These are phyloP conservation scores for Hipposideros larvatus DNA, from an alignment of 2,797 vertebrate genomes.

Conservation along the genomic window DNA sequence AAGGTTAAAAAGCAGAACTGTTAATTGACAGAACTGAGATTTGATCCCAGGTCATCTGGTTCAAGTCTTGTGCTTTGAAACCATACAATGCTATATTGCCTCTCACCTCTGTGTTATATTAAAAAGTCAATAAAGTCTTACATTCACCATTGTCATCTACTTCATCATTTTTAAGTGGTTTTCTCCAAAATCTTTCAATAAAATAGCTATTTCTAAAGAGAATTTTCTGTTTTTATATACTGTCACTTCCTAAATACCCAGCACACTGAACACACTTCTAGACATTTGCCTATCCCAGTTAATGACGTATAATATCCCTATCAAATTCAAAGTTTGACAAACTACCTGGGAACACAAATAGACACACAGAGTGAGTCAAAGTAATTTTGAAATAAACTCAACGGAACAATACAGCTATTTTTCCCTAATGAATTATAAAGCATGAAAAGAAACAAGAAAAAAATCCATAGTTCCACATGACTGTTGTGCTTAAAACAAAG, in stretches of 20 bases:
- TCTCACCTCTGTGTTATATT: background rate
- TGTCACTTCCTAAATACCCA: background rate
- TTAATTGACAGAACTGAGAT: background rate
- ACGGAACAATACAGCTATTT: background rate
- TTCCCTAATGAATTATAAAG: background rate
- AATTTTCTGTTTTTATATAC: background rate
- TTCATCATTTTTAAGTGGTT: slow-evolving; percentile 7
- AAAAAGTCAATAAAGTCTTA: background rate
- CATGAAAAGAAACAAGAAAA: background rate
- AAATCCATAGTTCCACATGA: background rate
- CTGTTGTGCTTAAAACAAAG: background rate
- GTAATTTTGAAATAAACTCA: slow-evolving; percentile 50
- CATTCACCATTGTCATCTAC: background rate
- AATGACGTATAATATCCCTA: background rate
- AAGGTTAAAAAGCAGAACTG: background rate
- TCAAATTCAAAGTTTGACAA: background rate
- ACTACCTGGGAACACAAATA: background rate
- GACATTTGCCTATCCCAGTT: background rate
- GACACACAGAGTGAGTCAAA: background rate
- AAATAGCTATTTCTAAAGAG: slow-evolving; percentile 33
- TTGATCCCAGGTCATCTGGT: background rate
- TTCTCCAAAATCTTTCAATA: slow-evolving; percentile 26
- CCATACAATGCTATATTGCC: background rate
- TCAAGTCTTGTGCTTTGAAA: background rate
- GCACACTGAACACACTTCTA: background rate